Percentiles rank a stretch among this genome's conserved stretches.
These are phyloP conservation scores for Potamarius usumacintae DNA, from an alignment of 2,113 vertebrate genomes.

Conservation along the genomic window DNA sequence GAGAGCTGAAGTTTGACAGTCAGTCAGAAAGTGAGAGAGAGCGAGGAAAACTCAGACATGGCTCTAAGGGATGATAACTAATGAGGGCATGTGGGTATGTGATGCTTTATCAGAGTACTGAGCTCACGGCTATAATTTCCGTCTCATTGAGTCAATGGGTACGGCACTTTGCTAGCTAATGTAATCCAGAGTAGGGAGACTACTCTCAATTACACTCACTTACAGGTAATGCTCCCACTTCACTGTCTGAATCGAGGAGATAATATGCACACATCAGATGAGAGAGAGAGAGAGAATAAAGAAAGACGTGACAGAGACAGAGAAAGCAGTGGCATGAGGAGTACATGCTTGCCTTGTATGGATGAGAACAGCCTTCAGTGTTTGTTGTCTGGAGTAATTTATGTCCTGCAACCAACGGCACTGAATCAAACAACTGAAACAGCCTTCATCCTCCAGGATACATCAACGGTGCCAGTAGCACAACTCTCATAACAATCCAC, in stretches of 20 bases:
- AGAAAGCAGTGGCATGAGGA: background rate
- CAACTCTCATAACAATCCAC: constrained; percentile 11
- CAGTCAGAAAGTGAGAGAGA: background rate
- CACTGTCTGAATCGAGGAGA: constrained; percentile 29
- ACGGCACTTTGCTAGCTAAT: constrained; percentile 17
- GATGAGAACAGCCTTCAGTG: background rate
- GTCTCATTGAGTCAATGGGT: constrained; percentile 22
- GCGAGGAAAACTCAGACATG: background rate
- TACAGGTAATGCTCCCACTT: constrained; percentile 27
- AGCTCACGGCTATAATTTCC: constrained; percentile 17
- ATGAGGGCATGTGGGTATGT: background rate
- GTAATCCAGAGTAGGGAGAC: constrained; percentile 37
- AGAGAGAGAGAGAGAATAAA: background rate
- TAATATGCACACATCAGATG: constrained; percentile 42
- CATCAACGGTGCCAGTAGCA: constrained; percentile 8
- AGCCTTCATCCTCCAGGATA: background rate
- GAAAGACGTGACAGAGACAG: background rate
- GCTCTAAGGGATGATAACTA: background rate
- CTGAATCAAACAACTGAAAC: constrained; percentile 10
- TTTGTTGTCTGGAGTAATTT: constrained; percentile 32
- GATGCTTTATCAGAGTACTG: background rate
- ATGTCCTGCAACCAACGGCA: background rate
- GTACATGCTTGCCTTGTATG: background rate
- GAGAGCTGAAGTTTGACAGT: background rate
- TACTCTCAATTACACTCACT: constrained; percentile 48